Evolutionary conservation across 2,113 vertebrate species (phyloP).

Genomic region (Xiphorhynchus elegans): DNA sequence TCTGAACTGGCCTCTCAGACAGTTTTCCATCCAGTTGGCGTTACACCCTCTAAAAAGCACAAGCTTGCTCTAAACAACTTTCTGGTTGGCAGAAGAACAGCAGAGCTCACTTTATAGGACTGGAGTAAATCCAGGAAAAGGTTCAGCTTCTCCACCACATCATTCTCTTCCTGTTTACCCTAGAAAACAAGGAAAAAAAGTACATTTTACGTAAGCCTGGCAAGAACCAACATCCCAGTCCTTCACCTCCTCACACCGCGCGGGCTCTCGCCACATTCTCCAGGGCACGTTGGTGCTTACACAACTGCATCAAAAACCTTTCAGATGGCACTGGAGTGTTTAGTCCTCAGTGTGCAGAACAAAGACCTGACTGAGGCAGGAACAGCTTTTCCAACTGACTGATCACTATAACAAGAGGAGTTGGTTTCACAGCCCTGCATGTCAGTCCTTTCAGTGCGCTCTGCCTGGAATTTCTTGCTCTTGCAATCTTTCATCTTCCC

Average conservation of each 20-base stretch:
- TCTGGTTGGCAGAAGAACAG: background rate
- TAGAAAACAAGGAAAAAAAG: constrained; percentile 67
- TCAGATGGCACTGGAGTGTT: background rate
- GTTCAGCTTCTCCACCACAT: constrained; percentile 96
- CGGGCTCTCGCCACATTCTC: background rate
- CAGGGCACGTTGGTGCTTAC: background rate
- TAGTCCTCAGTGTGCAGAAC: background rate
- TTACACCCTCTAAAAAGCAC: background rate
- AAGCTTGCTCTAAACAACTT: background rate
- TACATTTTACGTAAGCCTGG: constrained; percentile 17
- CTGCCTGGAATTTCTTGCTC: background rate
- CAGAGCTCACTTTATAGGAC: constrained; percentile 89
- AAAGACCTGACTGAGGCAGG: constrained; percentile 18
- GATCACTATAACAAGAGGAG: background rate
- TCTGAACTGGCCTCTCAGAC: constrained; percentile 2
- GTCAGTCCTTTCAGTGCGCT: background rate
- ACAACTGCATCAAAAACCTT: background rate
- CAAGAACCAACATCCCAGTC: background rate
- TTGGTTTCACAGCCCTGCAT: background rate
- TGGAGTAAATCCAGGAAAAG: constrained; percentile 96
- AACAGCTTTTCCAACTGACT: constrained; percentile 26
- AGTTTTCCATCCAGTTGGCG: background rate
- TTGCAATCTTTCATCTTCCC: constrained; percentile 3
- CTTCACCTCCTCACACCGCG: background rate
- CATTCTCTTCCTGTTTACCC: constrained; percentile 93